These are phyloP conservation scores for Heliconius sara DNA, from an alignment of 2,888 invertebrate species.

Conservation along the genomic window DNA sequence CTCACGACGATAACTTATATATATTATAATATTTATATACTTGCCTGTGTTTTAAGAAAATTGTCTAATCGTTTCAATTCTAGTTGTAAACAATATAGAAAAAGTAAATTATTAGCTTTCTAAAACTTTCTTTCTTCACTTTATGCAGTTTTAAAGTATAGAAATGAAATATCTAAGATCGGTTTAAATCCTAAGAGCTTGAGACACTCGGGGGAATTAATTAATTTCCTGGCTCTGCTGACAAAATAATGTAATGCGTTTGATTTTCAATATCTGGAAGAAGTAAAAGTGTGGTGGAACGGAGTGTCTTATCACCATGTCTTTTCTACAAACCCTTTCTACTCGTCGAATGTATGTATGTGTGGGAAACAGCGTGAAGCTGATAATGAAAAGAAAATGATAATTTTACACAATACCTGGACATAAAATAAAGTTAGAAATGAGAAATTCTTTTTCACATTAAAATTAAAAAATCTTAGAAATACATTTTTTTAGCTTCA, in stretches of 20 bases:
- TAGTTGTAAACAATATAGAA: neutral
- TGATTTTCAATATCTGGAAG: neutral
- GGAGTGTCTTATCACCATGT: neutral
- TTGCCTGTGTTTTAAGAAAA: neutral
- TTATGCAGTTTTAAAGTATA: no score
- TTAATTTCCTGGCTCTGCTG: neutral
- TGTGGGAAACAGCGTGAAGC: no score
- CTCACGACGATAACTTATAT: constrained; percentile 19
- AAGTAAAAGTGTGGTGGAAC: neutral
- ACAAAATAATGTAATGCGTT: neutral
- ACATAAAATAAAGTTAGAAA: no score
- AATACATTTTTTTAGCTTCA: no score
- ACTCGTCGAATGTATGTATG: no score
- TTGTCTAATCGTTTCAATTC: neutral
- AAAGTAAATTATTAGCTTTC: neutral
- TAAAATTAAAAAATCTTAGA: no score
- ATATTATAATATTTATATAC: constrained; percentile 22
- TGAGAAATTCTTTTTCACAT: no score
- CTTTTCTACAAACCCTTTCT: no score
- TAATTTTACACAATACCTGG: no score
- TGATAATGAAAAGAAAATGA: no score
- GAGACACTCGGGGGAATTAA: neutral
- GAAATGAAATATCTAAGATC: neutral
- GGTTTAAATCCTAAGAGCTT: neutral
- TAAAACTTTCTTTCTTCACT: no score